Conservation (phyloP, 2,113 vertebrate genomes). For the Sapayoa aenigma region DNA sequence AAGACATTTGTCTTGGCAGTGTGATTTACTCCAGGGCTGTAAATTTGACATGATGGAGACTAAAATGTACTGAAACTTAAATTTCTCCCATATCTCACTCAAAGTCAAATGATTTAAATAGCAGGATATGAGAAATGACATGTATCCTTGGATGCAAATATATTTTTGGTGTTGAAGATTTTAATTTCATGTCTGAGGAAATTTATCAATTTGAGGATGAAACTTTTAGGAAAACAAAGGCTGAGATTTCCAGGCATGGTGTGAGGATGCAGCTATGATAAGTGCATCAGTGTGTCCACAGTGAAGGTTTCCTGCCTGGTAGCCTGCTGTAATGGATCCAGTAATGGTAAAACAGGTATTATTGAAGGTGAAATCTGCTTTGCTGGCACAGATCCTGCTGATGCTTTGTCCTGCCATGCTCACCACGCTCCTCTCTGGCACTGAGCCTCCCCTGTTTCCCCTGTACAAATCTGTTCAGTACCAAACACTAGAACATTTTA, state of each 20-base stretch:
- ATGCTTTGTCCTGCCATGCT: not conserved
- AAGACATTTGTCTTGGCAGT: slow-evolving; percentile 74
- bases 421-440: not conserved
- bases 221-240: slow-evolving; percentile 43
- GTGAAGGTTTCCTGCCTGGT: not conserved
- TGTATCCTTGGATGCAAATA: slow-evolving; percentile 74
- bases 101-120: slow-evolving; percentile 77
- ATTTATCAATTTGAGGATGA: slow-evolving; percentile 49
- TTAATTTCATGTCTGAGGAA: slow-evolving; percentile 71
- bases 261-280: not conserved
- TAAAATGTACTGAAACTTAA: slow-evolving; percentile 76
- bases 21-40: slow-evolving; percentile 76
- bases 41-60: slow-evolving; percentile 75
- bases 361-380: slow-evolving; percentile 5
- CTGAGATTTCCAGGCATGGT: not conserved
- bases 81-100: slow-evolving; percentile 78
- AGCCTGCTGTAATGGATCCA: not conserved
- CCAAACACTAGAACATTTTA: not conserved
- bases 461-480: not conserved
- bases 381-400: not conserved
- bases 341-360: not conserved
- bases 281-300: not conserved
- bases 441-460: not conserved
- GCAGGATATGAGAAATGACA: slow-evolving; percentile 72
- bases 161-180: slow-evolving; percentile 68